These are phyloP conservation scores for Achlya flavicornis DNA, from an alignment of 2,888 invertebrate species.

Conservation along the genomic window DNA sequence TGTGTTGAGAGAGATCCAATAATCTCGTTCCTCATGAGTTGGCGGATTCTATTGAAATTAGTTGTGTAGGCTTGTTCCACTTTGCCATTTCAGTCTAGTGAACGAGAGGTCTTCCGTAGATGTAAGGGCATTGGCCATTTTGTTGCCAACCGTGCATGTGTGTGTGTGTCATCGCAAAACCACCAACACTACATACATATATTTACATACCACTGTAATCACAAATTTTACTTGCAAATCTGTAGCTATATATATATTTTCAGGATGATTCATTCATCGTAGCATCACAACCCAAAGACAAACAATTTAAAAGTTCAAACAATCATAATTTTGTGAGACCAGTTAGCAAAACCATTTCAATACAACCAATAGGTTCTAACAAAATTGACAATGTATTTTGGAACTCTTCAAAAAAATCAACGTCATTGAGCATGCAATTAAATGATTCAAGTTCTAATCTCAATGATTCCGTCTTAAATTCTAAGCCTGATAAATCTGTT, in stretches of 20 bases:
- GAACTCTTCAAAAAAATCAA: constrained; percentile 65
- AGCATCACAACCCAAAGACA: constrained; percentile 55
- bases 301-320: constrained; percentile 50
- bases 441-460: constrained; percentile 49
- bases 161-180: no score
- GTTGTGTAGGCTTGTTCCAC: no score
- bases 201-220: background rate
- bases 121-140: no score
- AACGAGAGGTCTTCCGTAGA: no score
- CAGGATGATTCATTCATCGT: constrained; percentile 74
- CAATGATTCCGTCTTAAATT: constrained; percentile 41
- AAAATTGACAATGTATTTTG: constrained; percentile 64
- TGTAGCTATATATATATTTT: constrained; percentile 29
- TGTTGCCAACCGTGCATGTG: no score
- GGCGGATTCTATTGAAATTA: no score
- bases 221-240: constrained; percentile 4
- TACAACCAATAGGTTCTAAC: constrained; percentile 56
- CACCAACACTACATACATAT: no score
- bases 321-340: constrained; percentile 56
- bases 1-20: no score
- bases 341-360: constrained; percentile 53
- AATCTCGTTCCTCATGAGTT: no score
- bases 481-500: constrained; percentile 28
- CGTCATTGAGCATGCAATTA: constrained; percentile 51
- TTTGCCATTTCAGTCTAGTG: no score